Evolutionary conservation across 2,797 vertebrate species (phyloP).

Genomic region (Valencia hispanica): DNA sequence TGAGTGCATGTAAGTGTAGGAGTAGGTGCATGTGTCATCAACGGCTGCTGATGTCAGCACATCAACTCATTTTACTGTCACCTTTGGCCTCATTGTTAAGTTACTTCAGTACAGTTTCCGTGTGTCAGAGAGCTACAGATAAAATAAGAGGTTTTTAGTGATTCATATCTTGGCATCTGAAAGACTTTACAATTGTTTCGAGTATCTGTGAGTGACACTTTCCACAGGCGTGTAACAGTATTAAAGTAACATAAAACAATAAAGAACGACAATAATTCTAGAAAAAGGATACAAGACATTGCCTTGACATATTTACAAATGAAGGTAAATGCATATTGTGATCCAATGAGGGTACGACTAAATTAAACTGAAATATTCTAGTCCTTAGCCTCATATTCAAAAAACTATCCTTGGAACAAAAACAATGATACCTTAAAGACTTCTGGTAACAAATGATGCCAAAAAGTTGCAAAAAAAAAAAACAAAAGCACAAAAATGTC

Average conservation of each 20-base stretch:
- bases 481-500: neutral
- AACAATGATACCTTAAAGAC: neutral
- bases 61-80: conserved; percentile 21
- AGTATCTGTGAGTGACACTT: conserved; percentile 3
- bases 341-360: neutral
- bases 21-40: neutral
- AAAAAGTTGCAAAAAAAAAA: neutral
- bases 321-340: neutral
- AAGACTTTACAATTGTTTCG: conserved; percentile 33
- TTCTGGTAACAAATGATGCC: too few species aligned
- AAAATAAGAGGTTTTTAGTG: conserved; percentile 5
- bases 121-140: neutral
- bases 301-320: neutral
- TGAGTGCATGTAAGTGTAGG: neutral
- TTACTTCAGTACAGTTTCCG: neutral
- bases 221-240: conserved; percentile 5
- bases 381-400: too few species aligned
- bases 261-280: neutral
- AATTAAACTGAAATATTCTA: too few species aligned
- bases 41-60: neutral
- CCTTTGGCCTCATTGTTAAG: conserved; percentile 29
- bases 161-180: conserved; percentile 45
- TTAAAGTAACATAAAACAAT: neutral
- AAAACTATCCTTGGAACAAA: neutral
- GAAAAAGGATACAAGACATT: neutral